Percentiles rank a stretch among this genome's conserved stretches.
Evolutionary conservation across 2,888 invertebrate genomes (phyloP).

Genomic region (Desoria tigrina): DNA sequence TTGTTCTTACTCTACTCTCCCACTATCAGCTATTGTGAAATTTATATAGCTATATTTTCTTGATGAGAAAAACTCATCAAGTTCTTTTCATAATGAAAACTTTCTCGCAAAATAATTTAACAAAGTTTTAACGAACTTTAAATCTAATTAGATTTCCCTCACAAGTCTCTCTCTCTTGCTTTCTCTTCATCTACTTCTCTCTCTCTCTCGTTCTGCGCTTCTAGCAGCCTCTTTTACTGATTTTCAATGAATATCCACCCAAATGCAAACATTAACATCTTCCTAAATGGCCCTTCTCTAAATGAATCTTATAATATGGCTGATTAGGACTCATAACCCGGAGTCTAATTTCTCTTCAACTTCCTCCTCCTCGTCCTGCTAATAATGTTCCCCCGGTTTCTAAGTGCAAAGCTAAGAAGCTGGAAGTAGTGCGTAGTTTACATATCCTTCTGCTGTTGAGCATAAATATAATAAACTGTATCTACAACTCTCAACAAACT

Average conservation of each 20-base stretch:
- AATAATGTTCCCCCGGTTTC: too few relatives aligned
- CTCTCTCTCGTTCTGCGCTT: slow-evolving; percentile 19
- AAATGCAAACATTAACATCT: slow-evolving; percentile 44
- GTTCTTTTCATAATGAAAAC: slow-evolving; percentile 54
- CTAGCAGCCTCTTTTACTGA: slow-evolving; percentile 48
- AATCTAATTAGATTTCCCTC: slow-evolving; percentile 54
- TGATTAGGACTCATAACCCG: slow-evolving; percentile 21
- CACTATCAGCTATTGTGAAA: not conserved
- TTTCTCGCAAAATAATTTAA: slow-evolving; percentile 54
- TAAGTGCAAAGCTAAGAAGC: too few relatives aligned
- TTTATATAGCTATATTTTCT: slow-evolving; percentile 47
- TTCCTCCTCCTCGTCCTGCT: not conserved
- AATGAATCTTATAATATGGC: slow-evolving; percentile 5
- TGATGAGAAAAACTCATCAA: slow-evolving; percentile 54
- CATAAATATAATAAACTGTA: too few relatives aligned
- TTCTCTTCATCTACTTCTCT: slow-evolving; percentile 13
- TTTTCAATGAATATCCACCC: slow-evolving; percentile 53
- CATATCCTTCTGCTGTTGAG: too few relatives aligned
- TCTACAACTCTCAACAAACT: too few relatives aligned
- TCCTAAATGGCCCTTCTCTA: slow-evolving; percentile 1
- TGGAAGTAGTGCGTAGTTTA: too few relatives aligned
- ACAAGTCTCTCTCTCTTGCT: slow-evolving; percentile 39
- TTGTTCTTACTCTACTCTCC: too few relatives aligned
- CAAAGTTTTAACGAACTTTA: slow-evolving; percentile 54
- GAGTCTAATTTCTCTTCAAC: not conserved